Evolutionary conservation across 2,888 invertebrate genomes (phyloP).

Genomic region (Tineola bisselliella): DNA sequence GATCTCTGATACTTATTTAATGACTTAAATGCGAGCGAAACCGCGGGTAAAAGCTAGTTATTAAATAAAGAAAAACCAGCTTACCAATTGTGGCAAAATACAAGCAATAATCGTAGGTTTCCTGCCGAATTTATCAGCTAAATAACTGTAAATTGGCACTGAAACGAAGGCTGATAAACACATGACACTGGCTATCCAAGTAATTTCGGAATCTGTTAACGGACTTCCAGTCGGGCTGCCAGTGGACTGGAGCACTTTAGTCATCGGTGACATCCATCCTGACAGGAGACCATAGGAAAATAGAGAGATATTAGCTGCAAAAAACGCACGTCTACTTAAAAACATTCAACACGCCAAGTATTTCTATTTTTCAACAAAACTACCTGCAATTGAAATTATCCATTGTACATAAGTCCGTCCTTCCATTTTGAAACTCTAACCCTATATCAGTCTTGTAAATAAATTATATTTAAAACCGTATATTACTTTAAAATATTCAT

Average conservation of each 20-base stretch:
- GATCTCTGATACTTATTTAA: too few species aligned
- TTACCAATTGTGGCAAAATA: conserved; percentile 53
- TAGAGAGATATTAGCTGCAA: conserved; percentile 46
- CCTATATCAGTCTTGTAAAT: neutral
- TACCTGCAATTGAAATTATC: conserved; percentile 23
- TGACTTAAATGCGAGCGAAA: too few species aligned
- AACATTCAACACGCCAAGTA: too few species aligned
- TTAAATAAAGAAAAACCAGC: conserved; percentile 18
- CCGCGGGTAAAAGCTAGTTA: neutral
- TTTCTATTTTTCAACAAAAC: too few species aligned
- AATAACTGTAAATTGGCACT: conserved; percentile 45
- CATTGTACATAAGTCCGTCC: conserved; percentile 24
- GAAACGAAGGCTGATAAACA: conserved; percentile 44
- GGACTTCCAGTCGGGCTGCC: conserved; percentile 34
- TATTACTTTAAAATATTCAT: too few species aligned
- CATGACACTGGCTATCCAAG: conserved; percentile 51
- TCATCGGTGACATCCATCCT: conserved; percentile 56
- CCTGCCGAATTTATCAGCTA: conserved; percentile 48
- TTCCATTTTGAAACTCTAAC: conserved; percentile 7
- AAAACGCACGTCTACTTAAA: too few species aligned
- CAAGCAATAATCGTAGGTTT: conserved; percentile 47
- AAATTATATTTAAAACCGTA: too few species aligned
- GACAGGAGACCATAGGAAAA: conserved; percentile 47
- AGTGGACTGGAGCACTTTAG: conserved; percentile 38
- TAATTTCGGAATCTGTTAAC: conserved; percentile 39